phyloP scores from a whole-genome alignment of 2,113 vertebrate genomes.

The Acanthochromis polyacanthus region DNA sequence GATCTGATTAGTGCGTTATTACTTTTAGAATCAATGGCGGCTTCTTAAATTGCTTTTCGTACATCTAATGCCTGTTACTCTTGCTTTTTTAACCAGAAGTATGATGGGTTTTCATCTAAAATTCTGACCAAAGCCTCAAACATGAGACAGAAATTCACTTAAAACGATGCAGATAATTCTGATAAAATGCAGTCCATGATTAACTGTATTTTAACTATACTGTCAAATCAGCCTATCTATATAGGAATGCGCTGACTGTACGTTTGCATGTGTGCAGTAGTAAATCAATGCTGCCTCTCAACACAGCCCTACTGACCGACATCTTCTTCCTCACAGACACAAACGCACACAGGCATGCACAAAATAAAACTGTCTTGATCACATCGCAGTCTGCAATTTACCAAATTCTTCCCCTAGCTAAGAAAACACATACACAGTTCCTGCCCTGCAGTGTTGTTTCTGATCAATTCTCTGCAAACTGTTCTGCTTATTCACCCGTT shows the following conservation, averaged over 20 bases:
- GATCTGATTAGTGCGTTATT: too few species aligned
- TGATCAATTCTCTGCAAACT: constrained; percentile 77
- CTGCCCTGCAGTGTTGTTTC: constrained; percentile 44
- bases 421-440: constrained; percentile 33
- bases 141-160: too few species aligned
- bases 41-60: too few species aligned
- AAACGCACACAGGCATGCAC: background rate
- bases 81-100: too few species aligned
- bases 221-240: too few species aligned
- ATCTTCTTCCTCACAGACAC: background rate
- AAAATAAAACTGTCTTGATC: constrained; percentile 32
- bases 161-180: too few species aligned
- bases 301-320: constrained; percentile 39
- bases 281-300: background rate
- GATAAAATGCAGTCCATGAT: too few species aligned
- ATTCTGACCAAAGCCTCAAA: too few species aligned
- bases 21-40: too few species aligned
- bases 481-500: constrained; percentile 73
- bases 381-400: constrained; percentile 24
- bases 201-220: too few species aligned
- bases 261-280: background rate
- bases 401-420: constrained; percentile 31
- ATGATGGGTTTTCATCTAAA: too few species aligned
- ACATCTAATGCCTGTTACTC: too few species aligned
- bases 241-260: background rate